Base-by-base conservation (phyloP, 2,113 vertebrate species). In the Megatriorchis doriae region DNA sequence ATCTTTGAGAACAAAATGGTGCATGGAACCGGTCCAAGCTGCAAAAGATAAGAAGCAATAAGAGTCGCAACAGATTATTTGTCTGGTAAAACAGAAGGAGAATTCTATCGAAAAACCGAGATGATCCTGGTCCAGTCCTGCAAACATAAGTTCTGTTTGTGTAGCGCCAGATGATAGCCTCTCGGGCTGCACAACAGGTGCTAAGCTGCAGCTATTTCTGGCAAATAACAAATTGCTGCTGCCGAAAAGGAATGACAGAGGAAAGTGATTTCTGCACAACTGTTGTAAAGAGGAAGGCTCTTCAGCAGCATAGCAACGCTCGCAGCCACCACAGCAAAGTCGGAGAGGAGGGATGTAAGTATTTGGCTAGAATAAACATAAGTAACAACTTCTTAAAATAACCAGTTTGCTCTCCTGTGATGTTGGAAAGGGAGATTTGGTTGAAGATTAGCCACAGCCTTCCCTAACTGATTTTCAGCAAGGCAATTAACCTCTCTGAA, bases 1-100 rank as follows among this genome's bases (percentile, higher is more conserved):
- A 97, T 98, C 96, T 97, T 93, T 96, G 97, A 97, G 97, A 98
- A 98, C 98, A 98, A 98, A 98, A 98, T 98, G 98, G 98, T 98
- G 97, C 93, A 1, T 20, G 97, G 98, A 98, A 97, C 61, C 1
- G 7, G 95, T 97, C 98, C 98, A 98, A 98, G 93, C 96, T 88
- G 95, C 83, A 93, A 96, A 96, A 98, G 98, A 98, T 97, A 98
- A 98, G 97, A 95, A 88, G 98, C 97, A 97, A 96, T 77, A 96
- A 80, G 96, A 98, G 97, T 96, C 90, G 96, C 97, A 98, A 97
- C 98, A 98, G 98, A 98, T 98, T 98, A 98, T 98, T 98, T 98
- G 98, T 98, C 98, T 98, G 97, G 87, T 94, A 43, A 98, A 96
- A 97, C 98, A 98, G 98, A 98, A 98, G 98, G 98, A 97, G 98